Percentiles rank a stretch among this genome's conserved stretches.
phyloP scores from a whole-genome alignment of 2,888 invertebrate species.

The Helicoverpa assulta region DNA sequence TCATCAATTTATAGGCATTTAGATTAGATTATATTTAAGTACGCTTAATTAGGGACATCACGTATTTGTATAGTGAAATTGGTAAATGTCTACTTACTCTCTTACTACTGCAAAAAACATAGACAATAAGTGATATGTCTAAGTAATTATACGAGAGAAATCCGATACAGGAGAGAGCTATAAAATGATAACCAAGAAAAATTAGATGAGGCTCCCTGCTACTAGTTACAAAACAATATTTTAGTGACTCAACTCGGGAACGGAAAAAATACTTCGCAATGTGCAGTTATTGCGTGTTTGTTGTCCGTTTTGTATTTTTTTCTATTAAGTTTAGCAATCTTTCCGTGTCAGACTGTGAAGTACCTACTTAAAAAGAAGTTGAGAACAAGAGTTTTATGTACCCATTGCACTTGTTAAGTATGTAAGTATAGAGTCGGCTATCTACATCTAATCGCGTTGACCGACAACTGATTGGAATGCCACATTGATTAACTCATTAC shows the following conservation, averaged over 20 bases:
- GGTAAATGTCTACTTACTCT: neutral
- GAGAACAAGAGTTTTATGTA: neutral
- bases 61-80: neutral
- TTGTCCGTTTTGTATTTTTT: constrained; percentile 32
- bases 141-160: neutral
- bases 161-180: neutral
- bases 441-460: constrained; percentile 15
- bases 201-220: neutral
- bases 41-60: neutral
- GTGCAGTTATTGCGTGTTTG: constrained; percentile 30
- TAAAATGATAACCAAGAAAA: neutral
- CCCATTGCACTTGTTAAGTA: constrained; percentile 10
- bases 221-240: constrained; percentile 29
- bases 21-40: neutral
- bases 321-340: constrained; percentile 31
- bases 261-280: constrained; percentile 37
- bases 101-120: no score
- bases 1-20: constrained; percentile 1
- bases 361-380: constrained; percentile 20
- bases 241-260: constrained; percentile 25
- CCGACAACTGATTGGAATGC: constrained; percentile 29
- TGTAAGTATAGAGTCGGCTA: neutral
- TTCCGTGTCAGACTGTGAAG: constrained; percentile 4
- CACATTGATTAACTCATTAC: constrained; percentile 19
- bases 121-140: neutral